These are phyloP conservation scores for Andricus grossulariae DNA, from an alignment of 1,140 invertebrate species.

Conservation along the genomic window DNA sequence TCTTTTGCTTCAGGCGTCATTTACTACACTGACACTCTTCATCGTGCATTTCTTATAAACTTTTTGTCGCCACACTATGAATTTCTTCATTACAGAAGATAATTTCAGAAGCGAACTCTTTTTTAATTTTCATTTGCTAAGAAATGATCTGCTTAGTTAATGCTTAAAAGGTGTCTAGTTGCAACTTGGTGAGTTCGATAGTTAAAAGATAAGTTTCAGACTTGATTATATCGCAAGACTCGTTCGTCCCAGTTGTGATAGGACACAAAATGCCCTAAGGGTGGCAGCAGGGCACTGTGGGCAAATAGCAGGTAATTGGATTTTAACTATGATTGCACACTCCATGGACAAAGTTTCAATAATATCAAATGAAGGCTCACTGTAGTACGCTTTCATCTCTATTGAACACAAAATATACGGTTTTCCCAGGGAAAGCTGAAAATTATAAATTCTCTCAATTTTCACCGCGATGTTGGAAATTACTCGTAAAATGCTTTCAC, in stretches of 20 bases:
- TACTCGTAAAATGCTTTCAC: too few species aligned
- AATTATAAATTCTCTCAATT: background rate
- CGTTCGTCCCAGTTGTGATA: constrained; percentile 22
- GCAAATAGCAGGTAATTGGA: constrained; percentile 34
- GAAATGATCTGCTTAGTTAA: background rate
- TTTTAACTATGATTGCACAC: constrained; percentile 15
- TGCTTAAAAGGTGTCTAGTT: background rate
- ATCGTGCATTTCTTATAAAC: too few species aligned
- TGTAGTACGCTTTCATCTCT: constrained; percentile 9
- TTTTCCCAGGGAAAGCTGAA: background rate
- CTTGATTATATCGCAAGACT: constrained; percentile 15
- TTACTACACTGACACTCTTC: too few species aligned
- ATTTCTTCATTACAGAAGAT: too few species aligned
- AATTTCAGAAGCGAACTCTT: too few species aligned
- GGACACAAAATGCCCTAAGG: background rate
- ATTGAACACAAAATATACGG: constrained; percentile 6
- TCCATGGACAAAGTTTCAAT: constrained; percentile 32
- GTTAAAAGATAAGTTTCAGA: constrained; percentile 28
- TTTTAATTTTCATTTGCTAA: background rate
- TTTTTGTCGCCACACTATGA: too few species aligned
- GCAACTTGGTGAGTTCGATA: background rate
- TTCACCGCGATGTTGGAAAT: background rate
- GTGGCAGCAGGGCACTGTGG: background rate
- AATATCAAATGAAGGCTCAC: constrained; percentile 11
- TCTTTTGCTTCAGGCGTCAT: too few species aligned